Evolutionary conservation across 1,140 invertebrate genomes (phyloP).

Genomic region (Drosophila seguyi): DNA sequence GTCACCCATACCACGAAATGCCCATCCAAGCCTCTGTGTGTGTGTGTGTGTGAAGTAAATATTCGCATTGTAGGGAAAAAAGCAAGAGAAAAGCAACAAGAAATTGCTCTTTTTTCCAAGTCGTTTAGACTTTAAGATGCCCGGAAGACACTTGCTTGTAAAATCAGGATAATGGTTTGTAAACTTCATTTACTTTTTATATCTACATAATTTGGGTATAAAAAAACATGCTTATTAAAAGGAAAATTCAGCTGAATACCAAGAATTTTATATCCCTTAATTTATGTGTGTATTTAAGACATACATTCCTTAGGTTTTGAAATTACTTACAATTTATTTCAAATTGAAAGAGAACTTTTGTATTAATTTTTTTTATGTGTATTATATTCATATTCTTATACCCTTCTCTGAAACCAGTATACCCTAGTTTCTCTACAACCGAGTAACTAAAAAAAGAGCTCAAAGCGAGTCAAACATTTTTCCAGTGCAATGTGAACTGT

Average conservation of each 20-base stretch:
- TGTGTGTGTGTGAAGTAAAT: slow-evolving; percentile 49
- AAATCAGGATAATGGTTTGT: neutral
- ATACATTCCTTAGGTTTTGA: neutral
- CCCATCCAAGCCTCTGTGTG: neutral
- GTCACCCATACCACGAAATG: slow-evolving; percentile 62
- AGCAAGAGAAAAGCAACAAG: slow-evolving; percentile 31
- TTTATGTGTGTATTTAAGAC: neutral
- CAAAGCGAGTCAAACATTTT: slow-evolving; percentile 39
- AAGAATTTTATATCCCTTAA: neutral
- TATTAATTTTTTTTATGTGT: neutral
- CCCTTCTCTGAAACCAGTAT: neutral
- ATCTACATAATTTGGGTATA: neutral
- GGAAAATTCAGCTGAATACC: neutral
- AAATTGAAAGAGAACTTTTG: neutral
- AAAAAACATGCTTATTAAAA: neutral
- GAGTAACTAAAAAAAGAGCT: neutral
- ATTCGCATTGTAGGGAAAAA: slow-evolving; percentile 64
- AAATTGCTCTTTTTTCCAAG: slow-evolving; percentile 7
- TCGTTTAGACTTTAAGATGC: no score
- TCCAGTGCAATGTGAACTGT: slow-evolving; percentile 34
- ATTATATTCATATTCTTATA: no score
- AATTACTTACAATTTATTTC: neutral
- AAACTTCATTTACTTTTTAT: neutral
- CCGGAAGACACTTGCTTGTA: neutral
- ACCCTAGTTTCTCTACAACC: no score